Evolutionary conservation across 2,797 vertebrate genomes (phyloP), one percentile per base, ranked within the genome.

Genomic region (Spondyliosoma cantharus): DNA sequence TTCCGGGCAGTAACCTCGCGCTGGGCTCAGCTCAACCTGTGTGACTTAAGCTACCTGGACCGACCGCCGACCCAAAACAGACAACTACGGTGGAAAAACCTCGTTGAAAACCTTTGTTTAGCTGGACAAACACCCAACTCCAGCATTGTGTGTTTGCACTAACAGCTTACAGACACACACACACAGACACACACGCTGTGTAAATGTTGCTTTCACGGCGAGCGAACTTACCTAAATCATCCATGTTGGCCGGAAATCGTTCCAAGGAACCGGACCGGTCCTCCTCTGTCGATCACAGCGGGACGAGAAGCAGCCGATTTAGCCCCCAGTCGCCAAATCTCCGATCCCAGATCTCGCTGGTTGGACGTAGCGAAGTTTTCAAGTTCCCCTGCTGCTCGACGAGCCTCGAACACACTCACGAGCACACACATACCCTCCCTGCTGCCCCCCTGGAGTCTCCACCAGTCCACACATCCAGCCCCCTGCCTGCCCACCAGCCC

Each of bases 201-300:
- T 67, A 56, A 71, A 72, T 69, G 87, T 75, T 81, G 84, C 76
- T 68, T 83, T 76, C 85, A 71, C 13, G 69, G 76, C 61, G n/a
- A 32, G 56, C 63, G 73, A 92, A 93, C 93, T 93, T 89, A 95
- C 95, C 95, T 87, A 95, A 90, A 92, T 95, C 94, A 86, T 95
- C 95, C 95, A 95, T 95, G 93, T 90, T 93, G 86, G 84, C 82
- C 90, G 86, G 91, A 89, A 93, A 91, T 89, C 81, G 85, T 71
- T 80, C 83, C 87, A 64, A 62, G n/a, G 76, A 85, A 85, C 84
- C 76, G 81, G 86, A 83, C 85, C 81, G 87, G 82, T 84, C 62
- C 85, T 78, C 68, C 61, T 87, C 72, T 42, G 73, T 80, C 74
- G 77, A 71, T 53, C 83, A 45, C 84, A 74, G 86, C 81, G 75